Conservation (phyloP, 2,888 invertebrate species). For the Trichopoda pennipes region DNA sequence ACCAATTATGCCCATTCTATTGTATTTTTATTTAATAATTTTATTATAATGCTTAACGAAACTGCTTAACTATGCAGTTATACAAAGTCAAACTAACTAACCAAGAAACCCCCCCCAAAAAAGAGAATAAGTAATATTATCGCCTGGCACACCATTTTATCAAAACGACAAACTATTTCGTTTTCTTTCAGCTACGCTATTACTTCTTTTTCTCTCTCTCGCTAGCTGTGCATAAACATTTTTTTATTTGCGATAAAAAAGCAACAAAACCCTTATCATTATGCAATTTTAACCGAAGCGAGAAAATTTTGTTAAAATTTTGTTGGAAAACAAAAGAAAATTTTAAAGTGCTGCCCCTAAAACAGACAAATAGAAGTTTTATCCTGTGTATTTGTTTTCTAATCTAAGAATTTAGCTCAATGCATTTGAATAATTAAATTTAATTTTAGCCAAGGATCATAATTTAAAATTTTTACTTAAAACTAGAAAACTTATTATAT, state of each 20-base stretch:
- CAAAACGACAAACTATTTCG: conserved; percentile 18
- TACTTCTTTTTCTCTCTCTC: background rate
- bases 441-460: background rate
- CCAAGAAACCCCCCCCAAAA: conserved; percentile 26
- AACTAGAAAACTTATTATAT: conserved; percentile 4
- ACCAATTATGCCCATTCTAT: conserved; percentile 66
- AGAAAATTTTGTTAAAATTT: background rate
- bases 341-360: background rate
- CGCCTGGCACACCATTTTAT: background rate
- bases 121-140: conserved; percentile 4
- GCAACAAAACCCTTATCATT: conserved; percentile 14
- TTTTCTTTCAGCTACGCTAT: background rate
- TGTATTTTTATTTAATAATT: conserved; percentile 70
- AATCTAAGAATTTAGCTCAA: conserved; percentile 27
- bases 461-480: background rate
- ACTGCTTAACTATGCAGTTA: conserved; percentile 69
- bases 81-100: conserved; percentile 58
- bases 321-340: background rate
- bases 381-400: background rate
- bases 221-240: background rate
- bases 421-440: background rate
- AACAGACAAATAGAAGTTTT: conserved; percentile 18
- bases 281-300: conserved; percentile 42
- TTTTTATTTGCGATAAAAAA: conserved; percentile 19
- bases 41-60: conserved; percentile 68